A percentile compares a stretch with the other conserved stretches of the same genome.
These are phyloP conservation scores for Griposia aprilina DNA, from an alignment of 2,888 invertebrate genomes.

Conservation along the genomic window DNA sequence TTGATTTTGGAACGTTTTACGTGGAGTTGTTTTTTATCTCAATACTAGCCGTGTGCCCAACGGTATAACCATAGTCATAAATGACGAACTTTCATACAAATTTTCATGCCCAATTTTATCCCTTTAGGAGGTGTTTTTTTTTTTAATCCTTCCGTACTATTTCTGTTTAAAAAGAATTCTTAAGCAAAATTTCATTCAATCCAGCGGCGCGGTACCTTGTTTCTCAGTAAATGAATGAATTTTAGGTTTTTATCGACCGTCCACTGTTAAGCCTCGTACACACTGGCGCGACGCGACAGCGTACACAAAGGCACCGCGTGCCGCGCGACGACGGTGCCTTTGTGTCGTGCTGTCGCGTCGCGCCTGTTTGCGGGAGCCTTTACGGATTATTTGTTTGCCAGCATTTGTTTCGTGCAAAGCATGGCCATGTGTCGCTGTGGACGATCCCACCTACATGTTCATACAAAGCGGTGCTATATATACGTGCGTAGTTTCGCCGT, in stretches of 20 bases:
- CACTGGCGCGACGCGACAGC: too few relatives aligned
- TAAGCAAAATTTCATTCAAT: not conserved
- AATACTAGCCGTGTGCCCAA: not conserved
- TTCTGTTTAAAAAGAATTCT: not conserved
- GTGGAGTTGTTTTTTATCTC: too few relatives aligned
- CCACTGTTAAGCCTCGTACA: too few relatives aligned
- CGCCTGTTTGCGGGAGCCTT: too few relatives aligned
- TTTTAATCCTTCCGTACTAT: not conserved
- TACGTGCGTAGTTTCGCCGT: not conserved
- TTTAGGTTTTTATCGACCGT: not conserved
- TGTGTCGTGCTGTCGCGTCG: too few relatives aligned
- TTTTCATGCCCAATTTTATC: too few relatives aligned
- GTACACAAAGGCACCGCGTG: too few relatives aligned
- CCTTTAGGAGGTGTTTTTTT: not conserved
- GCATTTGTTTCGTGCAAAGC: not conserved
- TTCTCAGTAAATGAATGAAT: not conserved
- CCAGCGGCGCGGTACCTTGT: not conserved
- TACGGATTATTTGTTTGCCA: not conserved
- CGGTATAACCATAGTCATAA: not conserved
- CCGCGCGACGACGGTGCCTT: too few relatives aligned
- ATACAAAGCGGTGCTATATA: not conserved
- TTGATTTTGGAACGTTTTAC: not conserved
- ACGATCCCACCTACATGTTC: not conserved
- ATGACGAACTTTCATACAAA: not conserved
- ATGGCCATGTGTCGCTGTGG: too few relatives aligned